Evolutionary conservation across 2,797 vertebrate species (phyloP).

Genomic region (Rhinogobio ventralis): DNA sequence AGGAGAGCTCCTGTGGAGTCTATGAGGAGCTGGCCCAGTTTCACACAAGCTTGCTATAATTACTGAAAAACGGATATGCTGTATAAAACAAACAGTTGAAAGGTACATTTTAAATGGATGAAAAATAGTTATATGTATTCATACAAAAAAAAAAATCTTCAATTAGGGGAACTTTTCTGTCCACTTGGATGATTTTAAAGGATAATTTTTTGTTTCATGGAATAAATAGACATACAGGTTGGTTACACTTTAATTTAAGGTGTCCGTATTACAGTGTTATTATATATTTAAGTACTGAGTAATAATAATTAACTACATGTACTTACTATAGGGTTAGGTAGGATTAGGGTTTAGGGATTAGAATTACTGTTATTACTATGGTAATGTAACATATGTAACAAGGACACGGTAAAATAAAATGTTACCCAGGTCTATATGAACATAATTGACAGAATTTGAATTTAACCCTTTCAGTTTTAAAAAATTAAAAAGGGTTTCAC

Average conservation of each 20-base stretch:
- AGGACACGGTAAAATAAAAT: too few species aligned
- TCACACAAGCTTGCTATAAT: conserved; percentile 53
- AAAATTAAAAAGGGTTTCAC: not conserved
- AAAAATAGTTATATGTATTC: not conserved
- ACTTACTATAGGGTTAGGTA: too few species aligned
- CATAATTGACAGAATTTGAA: not conserved
- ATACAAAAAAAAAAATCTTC: too few species aligned
- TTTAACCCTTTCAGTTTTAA: too few species aligned
- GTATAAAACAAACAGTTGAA: conserved; percentile 15
- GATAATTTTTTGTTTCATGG: not conserved
- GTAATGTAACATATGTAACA: too few species aligned
- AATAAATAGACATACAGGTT: not conserved
- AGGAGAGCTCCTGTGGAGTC: conserved; percentile 80
- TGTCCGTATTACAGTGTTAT: too few species aligned
- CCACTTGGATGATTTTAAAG: not conserved
- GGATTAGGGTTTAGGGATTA: too few species aligned
- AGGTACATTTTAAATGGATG: not conserved
- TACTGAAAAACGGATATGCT: conserved; percentile 28
- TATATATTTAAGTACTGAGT: too few species aligned
- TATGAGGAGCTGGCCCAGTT: conserved; percentile 77
- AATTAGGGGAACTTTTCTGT: not conserved
- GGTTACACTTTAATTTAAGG: too few species aligned
- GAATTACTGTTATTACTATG: too few species aligned
- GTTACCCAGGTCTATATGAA: not conserved
- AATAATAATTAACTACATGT: too few species aligned